Evolutionary conservation across 2,888 invertebrate species (phyloP), one percentile per base, ranked within the genome.

Genomic region (Andrena fulva): DNA sequence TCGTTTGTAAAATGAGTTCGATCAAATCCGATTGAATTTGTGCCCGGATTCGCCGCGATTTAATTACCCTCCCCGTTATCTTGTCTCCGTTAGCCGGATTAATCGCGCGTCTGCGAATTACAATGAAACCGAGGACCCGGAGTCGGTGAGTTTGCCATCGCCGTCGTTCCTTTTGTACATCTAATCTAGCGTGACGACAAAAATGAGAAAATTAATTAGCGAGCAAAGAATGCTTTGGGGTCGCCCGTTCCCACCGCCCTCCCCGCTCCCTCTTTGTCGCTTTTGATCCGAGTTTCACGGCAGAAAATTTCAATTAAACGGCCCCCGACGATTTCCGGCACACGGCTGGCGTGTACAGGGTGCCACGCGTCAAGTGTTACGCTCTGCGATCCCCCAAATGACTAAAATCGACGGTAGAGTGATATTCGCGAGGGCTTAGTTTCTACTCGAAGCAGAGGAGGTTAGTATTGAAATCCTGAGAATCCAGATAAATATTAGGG

Each of bases 31-130:
- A 63, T 82, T 85, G 83, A 84, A 84, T 81, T 20, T 50, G 27
- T 20, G 60, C 52, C 48, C 27, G 60, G 42, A 42, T 29, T 52
- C 75, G 54, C 78, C 67, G 77, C 69, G 71, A 81, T 76, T 75
- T 82, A 87, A 87, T 86, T 87, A 77, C 79, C 79, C 64, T 54
- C 62, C 56, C 82, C 77, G 75, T 87, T 87, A 87, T 76, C 78
- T 82, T 76, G 82, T 79, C 72, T 87, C 84, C 82, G 82, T 87
- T 82, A 80, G 48, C 54, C 63, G 68, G 35, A 76, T 82, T 85
- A 87, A 87, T 72, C 77, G 70, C 48, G 35, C 48, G 59, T 59
- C 56, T 27, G 77, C 48, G 56, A 85, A 82, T 87, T 77, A 72
- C 68, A 71, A 48, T 64, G 70, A 74, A 66, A 69, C 60, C 33